Conservation (phyloP, 2,113 vertebrate species). For the Scopus umbretta region DNA sequence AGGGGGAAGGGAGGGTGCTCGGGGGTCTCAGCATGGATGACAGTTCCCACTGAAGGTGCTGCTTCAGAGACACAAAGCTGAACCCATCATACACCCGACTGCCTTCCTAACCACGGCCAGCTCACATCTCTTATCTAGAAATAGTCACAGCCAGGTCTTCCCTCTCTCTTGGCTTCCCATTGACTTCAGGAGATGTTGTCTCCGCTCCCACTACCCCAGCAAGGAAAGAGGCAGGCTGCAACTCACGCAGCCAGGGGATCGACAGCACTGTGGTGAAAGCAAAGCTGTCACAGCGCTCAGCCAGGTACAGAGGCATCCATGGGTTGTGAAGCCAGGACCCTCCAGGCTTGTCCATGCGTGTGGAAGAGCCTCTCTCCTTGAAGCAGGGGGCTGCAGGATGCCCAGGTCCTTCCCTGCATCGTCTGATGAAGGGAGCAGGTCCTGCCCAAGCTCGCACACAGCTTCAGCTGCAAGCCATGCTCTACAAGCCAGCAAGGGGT, state of each 20-base stretch:
- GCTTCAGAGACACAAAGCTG: not conserved
- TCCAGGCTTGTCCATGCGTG: not conserved
- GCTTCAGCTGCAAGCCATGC: conserved; percentile 11
- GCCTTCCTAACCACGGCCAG: not conserved
- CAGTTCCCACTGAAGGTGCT: not conserved
- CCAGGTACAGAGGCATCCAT: not conserved
- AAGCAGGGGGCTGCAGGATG: not conserved
- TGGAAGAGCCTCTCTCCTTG: not conserved
- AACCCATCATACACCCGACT: not conserved
- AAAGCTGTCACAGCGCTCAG: fast-evolving
- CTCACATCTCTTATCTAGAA: not conserved
- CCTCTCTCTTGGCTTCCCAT: not conserved
- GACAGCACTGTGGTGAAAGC: fast-evolving
- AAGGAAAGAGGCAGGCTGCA: not conserved
- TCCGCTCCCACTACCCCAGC: not conserved
- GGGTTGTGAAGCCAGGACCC: not conserved
- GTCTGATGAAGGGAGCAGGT: not conserved
- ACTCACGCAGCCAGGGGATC: not conserved
- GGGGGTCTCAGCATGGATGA: fast-evolving
- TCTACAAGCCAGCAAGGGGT: not conserved
- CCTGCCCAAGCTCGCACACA: not conserved
- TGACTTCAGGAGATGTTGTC: not conserved
- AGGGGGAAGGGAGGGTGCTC: not conserved
- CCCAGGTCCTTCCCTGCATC: not conserved
- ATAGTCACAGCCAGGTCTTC: not conserved